Evolutionary conservation across 2,797 vertebrate genomes (phyloP).

Genomic region (Clarias platycephalus): DNA sequence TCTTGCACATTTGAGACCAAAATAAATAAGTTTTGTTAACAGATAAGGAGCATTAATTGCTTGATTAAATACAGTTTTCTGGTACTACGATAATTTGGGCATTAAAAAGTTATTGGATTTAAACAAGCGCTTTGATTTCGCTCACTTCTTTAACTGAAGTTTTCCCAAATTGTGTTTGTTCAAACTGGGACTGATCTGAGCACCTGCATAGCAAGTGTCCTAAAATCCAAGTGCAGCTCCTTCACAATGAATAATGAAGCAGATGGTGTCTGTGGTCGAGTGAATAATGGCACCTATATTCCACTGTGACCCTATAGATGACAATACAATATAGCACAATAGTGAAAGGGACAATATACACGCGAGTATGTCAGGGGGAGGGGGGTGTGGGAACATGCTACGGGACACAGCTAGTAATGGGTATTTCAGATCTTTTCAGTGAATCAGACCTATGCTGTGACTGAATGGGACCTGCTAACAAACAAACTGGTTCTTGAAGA

Average conservation of each 20-base stretch:
- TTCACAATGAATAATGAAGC: slow-evolving; percentile 28
- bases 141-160: background rate
- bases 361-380: background rate
- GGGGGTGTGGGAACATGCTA: background rate
- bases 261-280: slow-evolving; percentile 41
- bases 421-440: background rate
- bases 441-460: too few relatives aligned
- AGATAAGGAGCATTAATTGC: background rate
- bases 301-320: slow-evolving; percentile 31
- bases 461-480: too few relatives aligned
- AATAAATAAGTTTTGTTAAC: too few relatives aligned
- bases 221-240: background rate
- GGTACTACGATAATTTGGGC: background rate
- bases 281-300: slow-evolving; percentile 23
- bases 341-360: slow-evolving; percentile 20
- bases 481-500: too few relatives aligned
- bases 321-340: slow-evolving; percentile 33
- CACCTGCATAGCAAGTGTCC: slow-evolving; percentile 10
- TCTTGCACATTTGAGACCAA: background rate
- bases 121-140: background rate
- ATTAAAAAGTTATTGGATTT: background rate
- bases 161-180: background rate
- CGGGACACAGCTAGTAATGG: background rate
- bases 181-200: background rate
- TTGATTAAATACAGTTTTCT: background rate